Base-by-base conservation (phyloP, 2,113 vertebrate genomes). In the Xenopus borealis region DNA sequence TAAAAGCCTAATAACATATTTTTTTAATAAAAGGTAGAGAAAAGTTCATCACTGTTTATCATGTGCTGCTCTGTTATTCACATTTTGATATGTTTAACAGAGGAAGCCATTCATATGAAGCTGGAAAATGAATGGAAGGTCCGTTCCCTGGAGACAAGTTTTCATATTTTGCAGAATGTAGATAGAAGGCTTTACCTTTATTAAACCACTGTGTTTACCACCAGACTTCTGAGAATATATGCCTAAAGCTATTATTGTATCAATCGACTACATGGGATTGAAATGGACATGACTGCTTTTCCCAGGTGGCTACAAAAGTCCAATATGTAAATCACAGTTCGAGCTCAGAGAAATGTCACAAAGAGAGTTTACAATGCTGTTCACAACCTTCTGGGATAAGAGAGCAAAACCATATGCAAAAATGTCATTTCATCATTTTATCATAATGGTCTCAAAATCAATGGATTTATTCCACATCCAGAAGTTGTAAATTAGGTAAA, bases 221-320 rank as follows among this genome's bases (percentile, higher is more conserved):
- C 89, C 79, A 30, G 87, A 87, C 88, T 86, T 87, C 82, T 86
- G 87, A 88, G 85, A 91, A 92, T 94, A 94, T 91, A 86, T 90
- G 87, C 94, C 93, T 94, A 91, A 93, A 94, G 94, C 92, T 92
- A 93, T 94, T 94, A 94, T 90, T 83, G 88, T 85, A 84, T 95
- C 93, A 96, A 98, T 99, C 93, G 94, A 98, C 96, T 96, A 92
- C 82, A 74, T 83, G 83, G 95, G 95, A 96, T 98, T 98, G 95
- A 93, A 86, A 81, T 70, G 86, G 89, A 91, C 71, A 88, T 91
- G 91, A 92, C 90, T 85, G 82, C 83, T 78, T 81, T 87, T 93
- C 94, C 95, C 90, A 86, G 78, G 91, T 88, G 91, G 86, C 14
- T 83, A 69, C 71, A 87, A 92, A 93, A 95, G 94, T 97, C 95